Conservation (phyloP, 1,140 invertebrate species). For the Steinernema khuongi region DNA sequence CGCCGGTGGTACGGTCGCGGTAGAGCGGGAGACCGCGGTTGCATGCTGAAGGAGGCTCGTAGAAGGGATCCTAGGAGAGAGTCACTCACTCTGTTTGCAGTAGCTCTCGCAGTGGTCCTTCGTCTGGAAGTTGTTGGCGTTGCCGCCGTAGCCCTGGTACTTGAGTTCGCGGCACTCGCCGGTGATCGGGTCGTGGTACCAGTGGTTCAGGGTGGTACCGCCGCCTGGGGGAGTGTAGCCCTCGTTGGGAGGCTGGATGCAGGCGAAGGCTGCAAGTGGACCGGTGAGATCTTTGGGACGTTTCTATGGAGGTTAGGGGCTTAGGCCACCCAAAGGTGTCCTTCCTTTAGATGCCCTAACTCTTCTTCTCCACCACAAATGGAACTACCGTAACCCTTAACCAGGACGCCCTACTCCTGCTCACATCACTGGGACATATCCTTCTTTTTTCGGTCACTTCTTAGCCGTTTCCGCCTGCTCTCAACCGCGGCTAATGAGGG, state of each 20-base stretch:
- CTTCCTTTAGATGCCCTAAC: too few species aligned
- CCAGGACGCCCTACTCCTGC: too few species aligned
- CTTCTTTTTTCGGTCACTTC: conserved; percentile 16
- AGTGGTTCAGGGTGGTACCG: conserved; percentile 56
- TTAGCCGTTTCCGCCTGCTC: not conserved
- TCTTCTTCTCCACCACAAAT: too few species aligned
- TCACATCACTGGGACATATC: too few species aligned
- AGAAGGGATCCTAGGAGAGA: not conserved
- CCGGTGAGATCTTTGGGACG: not conserved
- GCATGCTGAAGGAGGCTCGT: conserved; percentile 43
- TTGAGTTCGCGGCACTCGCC: conserved; percentile 57
- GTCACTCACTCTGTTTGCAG: conserved; percentile 57
- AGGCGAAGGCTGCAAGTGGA: conserved; percentile 51
- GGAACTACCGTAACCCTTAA: too few species aligned
- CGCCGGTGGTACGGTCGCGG: conserved; percentile 54
- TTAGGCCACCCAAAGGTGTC: too few species aligned
- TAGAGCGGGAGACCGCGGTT: conserved; percentile 57
- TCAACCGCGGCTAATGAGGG: not conserved
- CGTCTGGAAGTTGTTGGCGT: conserved; percentile 53
- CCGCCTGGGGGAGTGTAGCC: conserved; percentile 58
- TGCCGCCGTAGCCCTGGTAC: conserved; percentile 56
- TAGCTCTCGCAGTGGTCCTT: conserved; percentile 58
- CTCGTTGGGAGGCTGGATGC: conserved; percentile 58
- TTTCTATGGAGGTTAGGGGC: not conserved
- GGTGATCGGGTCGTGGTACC: conserved; percentile 58